phyloP scores from a whole-genome alignment of 1,140 invertebrate species.

The Drosophila pruinosa region DNA sequence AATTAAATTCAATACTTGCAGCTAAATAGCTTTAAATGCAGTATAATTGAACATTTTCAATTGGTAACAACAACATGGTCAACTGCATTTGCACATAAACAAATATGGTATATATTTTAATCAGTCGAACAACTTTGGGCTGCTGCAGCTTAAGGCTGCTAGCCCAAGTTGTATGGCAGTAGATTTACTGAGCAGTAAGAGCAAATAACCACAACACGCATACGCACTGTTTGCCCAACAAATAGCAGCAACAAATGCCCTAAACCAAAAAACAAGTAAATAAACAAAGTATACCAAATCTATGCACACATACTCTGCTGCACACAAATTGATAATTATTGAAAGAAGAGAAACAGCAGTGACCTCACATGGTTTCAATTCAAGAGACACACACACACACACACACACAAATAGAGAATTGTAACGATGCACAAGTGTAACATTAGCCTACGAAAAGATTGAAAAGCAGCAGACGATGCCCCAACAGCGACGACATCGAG shows the following conservation, averaged over 20 bases:
- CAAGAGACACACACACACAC: neutral
- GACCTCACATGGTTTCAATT: slow-evolving; percentile 7
- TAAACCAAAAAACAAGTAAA: slow-evolving; percentile 78
- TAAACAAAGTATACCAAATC: slow-evolving; percentile 63
- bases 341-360: slow-evolving; percentile 45
- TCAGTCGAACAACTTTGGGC: slow-evolving; percentile 42
- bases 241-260: slow-evolving; percentile 65
- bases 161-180: slow-evolving; percentile 41
- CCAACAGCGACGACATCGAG: slow-evolving; percentile 32
- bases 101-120: slow-evolving; percentile 58
- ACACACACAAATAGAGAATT: slow-evolving; percentile 21
- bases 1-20: neutral
- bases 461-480: slow-evolving; percentile 58
- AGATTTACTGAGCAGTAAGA: slow-evolving; percentile 55
- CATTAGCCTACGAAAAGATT: slow-evolving; percentile 79
- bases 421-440: slow-evolving; percentile 79
- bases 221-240: slow-evolving; percentile 74
- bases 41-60: neutral
- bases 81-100: slow-evolving; percentile 1
- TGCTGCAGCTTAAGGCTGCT: slow-evolving; percentile 33
- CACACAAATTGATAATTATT: slow-evolving; percentile 78
- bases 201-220: slow-evolving; percentile 61
- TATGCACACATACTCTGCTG: slow-evolving; percentile 8
- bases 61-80: neutral
- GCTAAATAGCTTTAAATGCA: neutral